A percentile compares a stretch with the other conserved stretches of the same genome.
Conservation (phyloP, 2,888 invertebrate genomes). For the Brachyptera putata region DNA sequence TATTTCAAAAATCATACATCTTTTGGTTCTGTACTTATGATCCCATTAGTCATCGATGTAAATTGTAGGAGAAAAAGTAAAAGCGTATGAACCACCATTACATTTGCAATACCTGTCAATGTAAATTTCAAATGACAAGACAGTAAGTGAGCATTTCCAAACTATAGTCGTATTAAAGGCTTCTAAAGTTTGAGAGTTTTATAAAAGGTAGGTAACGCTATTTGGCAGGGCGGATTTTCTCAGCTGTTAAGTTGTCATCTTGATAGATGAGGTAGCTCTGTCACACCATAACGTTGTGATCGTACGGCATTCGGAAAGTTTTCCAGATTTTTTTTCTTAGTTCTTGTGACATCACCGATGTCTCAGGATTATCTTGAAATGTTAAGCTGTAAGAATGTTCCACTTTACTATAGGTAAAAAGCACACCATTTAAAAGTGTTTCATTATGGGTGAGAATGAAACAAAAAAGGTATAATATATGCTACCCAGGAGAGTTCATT, state of each 20-base stretch:
- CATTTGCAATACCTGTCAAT: too few relatives aligned
- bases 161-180: background rate
- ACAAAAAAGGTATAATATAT: background rate
- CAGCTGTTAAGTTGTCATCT: background rate
- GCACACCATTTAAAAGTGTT: background rate
- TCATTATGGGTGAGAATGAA: background rate
- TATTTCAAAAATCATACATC: too few relatives aligned
- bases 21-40: too few relatives aligned
- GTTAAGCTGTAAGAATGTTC: background rate
- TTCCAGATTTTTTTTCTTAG: background rate
- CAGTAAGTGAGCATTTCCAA: too few relatives aligned
- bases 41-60: too few relatives aligned
- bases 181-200: background rate
- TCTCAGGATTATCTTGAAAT: background rate
- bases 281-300: background rate
- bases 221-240: background rate
- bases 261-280: slow-evolving; percentile 1
- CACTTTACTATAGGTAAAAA: background rate
- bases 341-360: background rate
- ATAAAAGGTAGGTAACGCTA: background rate
- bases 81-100: too few relatives aligned
- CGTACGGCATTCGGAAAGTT: background rate
- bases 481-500: background rate
- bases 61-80: too few relatives aligned
- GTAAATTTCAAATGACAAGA: too few relatives aligned